These are phyloP conservation scores for Austrolebias charrua DNA, from an alignment of 2,797 vertebrate species.

Conservation along the genomic window DNA sequence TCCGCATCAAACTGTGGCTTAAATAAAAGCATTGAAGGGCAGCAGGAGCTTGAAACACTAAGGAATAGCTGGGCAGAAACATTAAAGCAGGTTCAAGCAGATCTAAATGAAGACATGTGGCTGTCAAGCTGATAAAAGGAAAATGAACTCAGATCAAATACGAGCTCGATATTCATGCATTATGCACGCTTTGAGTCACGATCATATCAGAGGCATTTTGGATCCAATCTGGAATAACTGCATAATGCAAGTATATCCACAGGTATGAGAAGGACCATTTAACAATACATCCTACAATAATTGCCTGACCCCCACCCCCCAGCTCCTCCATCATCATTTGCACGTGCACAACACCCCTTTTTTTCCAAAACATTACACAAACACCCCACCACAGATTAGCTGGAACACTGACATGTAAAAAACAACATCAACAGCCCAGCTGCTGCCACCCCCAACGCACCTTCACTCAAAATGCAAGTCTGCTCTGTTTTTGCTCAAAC, in stretches of 20 bases:
- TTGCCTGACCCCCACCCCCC: neutral
- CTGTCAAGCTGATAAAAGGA: too few species aligned
- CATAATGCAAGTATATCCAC: neutral
- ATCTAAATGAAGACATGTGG: neutral
- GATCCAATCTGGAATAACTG: constrained; percentile 1
- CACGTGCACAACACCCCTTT: neutral
- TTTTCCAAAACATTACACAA: neutral
- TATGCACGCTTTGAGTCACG: too few species aligned
- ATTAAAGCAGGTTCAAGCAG: neutral
- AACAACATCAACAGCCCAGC: constrained; percentile 1
- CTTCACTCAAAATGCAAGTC: neutral
- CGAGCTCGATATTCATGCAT: neutral
- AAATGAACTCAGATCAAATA: neutral
- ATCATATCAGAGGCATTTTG: neutral
- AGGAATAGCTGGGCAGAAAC: neutral
- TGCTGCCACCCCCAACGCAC: neutral
- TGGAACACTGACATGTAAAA: constrained; percentile 1
- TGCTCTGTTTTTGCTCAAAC: neutral
- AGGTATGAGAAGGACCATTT: neutral
- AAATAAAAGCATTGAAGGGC: neutral
- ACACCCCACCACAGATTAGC: neutral
- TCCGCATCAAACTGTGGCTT: neutral
- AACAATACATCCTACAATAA: neutral
- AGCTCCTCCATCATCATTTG: neutral
- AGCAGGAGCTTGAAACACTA: neutral